Conservation (phyloP, 2,113 vertebrate genomes). For the Sylvicapra grimmia region DNA sequence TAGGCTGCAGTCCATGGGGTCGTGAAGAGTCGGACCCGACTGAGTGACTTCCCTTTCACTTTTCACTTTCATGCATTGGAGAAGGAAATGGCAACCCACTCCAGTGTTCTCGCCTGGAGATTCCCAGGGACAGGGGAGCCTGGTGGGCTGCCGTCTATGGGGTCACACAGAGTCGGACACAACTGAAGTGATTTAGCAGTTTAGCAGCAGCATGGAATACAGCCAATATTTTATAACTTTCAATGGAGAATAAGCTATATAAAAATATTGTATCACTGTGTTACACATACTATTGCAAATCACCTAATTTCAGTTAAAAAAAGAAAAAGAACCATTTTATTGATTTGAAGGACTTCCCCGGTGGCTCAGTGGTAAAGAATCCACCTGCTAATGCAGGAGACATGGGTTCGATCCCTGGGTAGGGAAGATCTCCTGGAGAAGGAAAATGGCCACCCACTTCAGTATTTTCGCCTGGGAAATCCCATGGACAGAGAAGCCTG, state of each 20-base stretch:
- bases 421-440: neutral
- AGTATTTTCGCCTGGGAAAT: neutral
- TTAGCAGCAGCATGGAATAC: too few species aligned
- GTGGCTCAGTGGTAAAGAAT: neutral
- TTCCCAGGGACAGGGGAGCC: too few species aligned
- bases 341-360: neutral
- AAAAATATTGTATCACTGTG: neutral
- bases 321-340: neutral
- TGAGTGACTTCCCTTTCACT: too few species aligned
- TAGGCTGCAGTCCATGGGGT: too few species aligned
- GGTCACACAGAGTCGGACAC: too few species aligned
- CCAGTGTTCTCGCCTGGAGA: too few species aligned
- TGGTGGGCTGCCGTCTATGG: too few species aligned
- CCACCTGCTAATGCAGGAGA: neutral
- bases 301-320: neutral
- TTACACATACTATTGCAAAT: neutral
- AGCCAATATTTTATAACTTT: neutral
- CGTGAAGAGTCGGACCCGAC: too few species aligned
- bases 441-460: neutral
- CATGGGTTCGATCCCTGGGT: neutral
- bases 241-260: neutral
- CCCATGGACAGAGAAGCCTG: neutral
- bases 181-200: too few species aligned
- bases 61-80: too few species aligned
- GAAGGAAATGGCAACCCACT: too few species aligned